These are phyloP conservation scores for Gorsachius magnificus DNA, from an alignment of 2,797 vertebrate species.

Conservation along the genomic window DNA sequence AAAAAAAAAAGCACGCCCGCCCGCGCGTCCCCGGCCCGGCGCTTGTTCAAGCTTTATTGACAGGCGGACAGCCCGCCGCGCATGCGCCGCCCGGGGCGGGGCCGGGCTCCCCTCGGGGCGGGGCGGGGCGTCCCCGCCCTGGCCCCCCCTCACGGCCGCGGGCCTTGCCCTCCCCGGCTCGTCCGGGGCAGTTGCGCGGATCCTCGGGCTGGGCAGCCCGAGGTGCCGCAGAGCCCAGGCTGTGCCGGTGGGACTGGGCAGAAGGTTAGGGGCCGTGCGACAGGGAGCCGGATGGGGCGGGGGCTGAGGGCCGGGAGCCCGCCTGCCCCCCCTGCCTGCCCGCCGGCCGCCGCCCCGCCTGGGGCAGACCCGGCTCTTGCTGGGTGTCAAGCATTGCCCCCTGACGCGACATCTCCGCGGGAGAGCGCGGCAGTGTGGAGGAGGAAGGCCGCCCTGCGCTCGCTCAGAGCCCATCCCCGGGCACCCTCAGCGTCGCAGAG, in stretches of 20 bases:
- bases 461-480: neutral
- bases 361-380: neutral
- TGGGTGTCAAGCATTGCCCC: no score
- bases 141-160: no score
- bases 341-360: neutral
- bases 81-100: constrained; percentile 2
- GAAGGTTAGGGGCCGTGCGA: neutral
- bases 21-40: neutral
- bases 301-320: neutral
- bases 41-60: constrained; percentile 48
- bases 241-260: no score
- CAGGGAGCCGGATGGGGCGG: neutral
- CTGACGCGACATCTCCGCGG: rapidly evolving
- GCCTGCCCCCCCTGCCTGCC: no score
- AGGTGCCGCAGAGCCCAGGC: no score
- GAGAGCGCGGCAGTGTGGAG: no score
- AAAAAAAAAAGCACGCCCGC: neutral
- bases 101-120: neutral
- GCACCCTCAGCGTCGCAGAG: neutral
- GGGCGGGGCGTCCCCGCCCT: neutral
- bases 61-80: neutral
- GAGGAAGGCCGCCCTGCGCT: neutral
- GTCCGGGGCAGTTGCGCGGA: rapidly evolving
- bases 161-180: rapidly evolving
- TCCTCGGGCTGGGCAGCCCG: rapidly evolving